Evolutionary conservation across 2,888 invertebrate species (phyloP), one percentile per base, ranked within the genome.

Genomic region (Euzophera pinguis): DNA sequence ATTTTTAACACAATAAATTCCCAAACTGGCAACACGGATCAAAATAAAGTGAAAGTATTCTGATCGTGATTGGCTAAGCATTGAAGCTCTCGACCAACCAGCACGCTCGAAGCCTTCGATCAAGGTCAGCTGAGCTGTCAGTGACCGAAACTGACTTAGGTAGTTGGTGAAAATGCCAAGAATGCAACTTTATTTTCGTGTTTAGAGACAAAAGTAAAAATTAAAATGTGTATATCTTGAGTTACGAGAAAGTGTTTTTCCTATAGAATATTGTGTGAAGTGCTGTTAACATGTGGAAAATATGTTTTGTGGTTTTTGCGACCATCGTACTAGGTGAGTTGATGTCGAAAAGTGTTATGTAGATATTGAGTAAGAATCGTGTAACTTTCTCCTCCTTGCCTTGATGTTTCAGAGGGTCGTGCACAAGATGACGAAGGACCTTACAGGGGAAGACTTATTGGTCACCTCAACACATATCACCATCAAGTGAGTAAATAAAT

Each of bases 391-490:
- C 78, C 68, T 59, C 49, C 47, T 57, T 55, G 41, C 53, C 54
- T 35, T 50, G 22, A n/a, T 22, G 53, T 84, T 84, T 22, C 75
- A 89, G 89, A 76, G 52, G 79, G 81, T 57, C 69, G 61, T 45
- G 78, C 87, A n/a, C 88, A 91, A 63, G 94, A 95, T 50, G 93
- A 94, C 41, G 93, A 93, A 35, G 95, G 94, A 0, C 94, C 94
- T 4, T 96, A 96, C 73, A 92, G 91, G 55, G 97, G 97, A 47
- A 95, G 95, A 81, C 93, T 93, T 64, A 87, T 98, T 53, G 97
- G 97, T 5, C 95, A 95, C 82, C 84, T 98, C 42, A 97, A 97
- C 82, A 95, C 97, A 0, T 97, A 97, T 75, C 97, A 97, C 80
- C 97, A 98, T 78, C 97, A 93, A 85, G 92, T 91, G 69, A 3